Evolutionary conservation across 2,113 vertebrate genomes (phyloP), one percentile per base, ranked within the genome.

Genomic region (Centropus unirufus): DNA sequence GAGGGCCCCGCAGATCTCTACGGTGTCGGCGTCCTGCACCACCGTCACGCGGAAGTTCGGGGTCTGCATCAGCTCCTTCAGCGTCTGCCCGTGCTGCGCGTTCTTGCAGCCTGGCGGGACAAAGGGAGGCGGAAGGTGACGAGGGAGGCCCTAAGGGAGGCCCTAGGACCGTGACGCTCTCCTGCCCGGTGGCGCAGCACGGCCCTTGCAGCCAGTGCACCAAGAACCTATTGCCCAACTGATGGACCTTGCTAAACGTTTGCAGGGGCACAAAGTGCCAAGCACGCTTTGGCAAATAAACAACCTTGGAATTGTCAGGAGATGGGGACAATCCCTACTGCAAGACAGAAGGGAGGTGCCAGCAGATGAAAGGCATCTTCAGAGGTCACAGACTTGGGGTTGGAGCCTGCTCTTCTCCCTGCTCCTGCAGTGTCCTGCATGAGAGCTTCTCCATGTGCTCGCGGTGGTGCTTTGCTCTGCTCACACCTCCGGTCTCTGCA

Each of bases 1-100:
- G 69, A 99, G 98, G 16, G 99, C 99, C 26, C 99, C 99, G 14
- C 99, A 99, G 96, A 99, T 98, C 98, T 99, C 99, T 8, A 99
- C 99, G 0, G 99, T 99, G 46, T 99, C 99, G 1, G 99, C 98
- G 52, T 99, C 99, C 57, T 98, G 97, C 87, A 99, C 99, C 95
- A 99, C 99, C 0, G 98, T 98, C 95, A 99, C 98, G 0, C 99
- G 98, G 96, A 99, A 99, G 87, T 99, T 99, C 2, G 96, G 98
- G 1, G 99, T 99, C 96, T 99, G 99, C 98, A 99, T 99, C 94
- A 99, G 97, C 40, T 99, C 98, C 96, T 99, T 99, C 97, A 99
- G 96, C 40, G 97, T 88, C 76, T 98, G 97, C 49, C 99, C 98
- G 0, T 98, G 93, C n/a, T 97, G 96, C 36, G 51, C 86, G 90